Conservation (phyloP, 2,113 vertebrate genomes). For the Thinocorus orbignyianus region DNA sequence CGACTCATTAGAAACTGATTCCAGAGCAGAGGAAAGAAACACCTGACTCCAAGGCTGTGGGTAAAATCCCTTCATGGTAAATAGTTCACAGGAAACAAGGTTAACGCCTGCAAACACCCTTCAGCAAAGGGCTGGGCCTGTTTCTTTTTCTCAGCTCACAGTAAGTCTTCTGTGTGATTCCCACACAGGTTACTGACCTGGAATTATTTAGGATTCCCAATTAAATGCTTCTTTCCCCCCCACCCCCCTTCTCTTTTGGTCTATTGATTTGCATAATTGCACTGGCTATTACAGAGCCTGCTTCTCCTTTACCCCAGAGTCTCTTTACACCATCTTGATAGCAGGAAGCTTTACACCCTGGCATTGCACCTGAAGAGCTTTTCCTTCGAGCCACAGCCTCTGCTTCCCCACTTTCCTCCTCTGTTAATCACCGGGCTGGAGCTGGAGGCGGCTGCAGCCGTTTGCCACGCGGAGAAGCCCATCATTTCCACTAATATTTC, state of each 20-base stretch:
- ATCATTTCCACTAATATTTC: background rate
- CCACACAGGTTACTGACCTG: background rate
- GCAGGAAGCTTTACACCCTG: background rate
- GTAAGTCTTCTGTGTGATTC: background rate
- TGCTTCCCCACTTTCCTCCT: background rate
- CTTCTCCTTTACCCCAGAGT: background rate
- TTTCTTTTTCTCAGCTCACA: background rate
- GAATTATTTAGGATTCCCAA: background rate
- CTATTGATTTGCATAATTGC: background rate
- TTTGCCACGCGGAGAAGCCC: rapidly evolving
- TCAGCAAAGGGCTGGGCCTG: background rate
- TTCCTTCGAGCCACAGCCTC: background rate
- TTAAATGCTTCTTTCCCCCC: background rate
- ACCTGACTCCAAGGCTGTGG: rapidly evolving
- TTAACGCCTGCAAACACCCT: background rate
- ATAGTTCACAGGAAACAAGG: rapidly evolving
- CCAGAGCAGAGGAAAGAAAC: background rate
- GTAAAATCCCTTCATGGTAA: background rate
- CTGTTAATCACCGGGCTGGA: background rate
- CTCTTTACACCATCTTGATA: background rate
- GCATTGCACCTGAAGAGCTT: background rate
- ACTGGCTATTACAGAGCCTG: background rate
- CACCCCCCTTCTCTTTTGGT: too few relatives aligned
- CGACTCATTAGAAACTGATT: background rate
- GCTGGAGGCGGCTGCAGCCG: background rate